Evolutionary conservation across 2,888 invertebrate species (phyloP).

Genomic region (Dasysyrphus albostriatus): DNA sequence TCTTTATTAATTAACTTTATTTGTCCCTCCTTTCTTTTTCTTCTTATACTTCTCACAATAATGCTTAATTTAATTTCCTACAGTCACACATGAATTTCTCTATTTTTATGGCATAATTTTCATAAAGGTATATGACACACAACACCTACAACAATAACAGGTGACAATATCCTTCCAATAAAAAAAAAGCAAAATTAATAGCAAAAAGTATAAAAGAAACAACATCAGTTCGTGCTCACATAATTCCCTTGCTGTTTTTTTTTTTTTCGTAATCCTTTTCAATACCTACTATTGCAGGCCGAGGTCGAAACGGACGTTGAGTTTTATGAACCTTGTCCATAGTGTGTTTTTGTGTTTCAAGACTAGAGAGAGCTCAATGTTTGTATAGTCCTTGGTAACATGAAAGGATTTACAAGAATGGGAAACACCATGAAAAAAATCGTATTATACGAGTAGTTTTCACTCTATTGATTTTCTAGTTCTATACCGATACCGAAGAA

Average conservation of each 20-base stretch:
- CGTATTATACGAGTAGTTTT: slow-evolving; percentile 32
- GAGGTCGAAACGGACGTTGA: slow-evolving; percentile 16
- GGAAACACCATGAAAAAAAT: not conserved
- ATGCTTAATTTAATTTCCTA: slow-evolving; percentile 31
- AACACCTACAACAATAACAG: slow-evolving; percentile 35
- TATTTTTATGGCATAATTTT: slow-evolving; percentile 49
- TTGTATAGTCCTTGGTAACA: slow-evolving; percentile 54
- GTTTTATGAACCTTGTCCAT: slow-evolving; percentile 34
- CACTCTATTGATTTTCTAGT: slow-evolving; percentile 60
- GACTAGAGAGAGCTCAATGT: not conserved
- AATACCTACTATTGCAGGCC: not conserved
- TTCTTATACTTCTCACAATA: not conserved
- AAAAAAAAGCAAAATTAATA: slow-evolving; percentile 27
- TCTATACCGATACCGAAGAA: slow-evolving; percentile 28
- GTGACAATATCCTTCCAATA: slow-evolving; percentile 59
- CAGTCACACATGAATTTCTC: not conserved
- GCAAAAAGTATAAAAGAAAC: slow-evolving; percentile 13
- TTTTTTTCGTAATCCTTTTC: slow-evolving; percentile 9
- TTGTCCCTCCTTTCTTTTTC: not conserved
- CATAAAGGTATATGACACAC: slow-evolving; percentile 16
- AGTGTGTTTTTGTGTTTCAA: not conserved
- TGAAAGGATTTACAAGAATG: slow-evolving; percentile 35
- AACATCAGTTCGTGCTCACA: slow-evolving; percentile 41
- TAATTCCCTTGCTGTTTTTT: slow-evolving; percentile 41
- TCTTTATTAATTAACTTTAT: slow-evolving; percentile 18